Base-by-base conservation (phyloP, 2,113 vertebrate species). In the Xiphophorus maculatus region DNA sequence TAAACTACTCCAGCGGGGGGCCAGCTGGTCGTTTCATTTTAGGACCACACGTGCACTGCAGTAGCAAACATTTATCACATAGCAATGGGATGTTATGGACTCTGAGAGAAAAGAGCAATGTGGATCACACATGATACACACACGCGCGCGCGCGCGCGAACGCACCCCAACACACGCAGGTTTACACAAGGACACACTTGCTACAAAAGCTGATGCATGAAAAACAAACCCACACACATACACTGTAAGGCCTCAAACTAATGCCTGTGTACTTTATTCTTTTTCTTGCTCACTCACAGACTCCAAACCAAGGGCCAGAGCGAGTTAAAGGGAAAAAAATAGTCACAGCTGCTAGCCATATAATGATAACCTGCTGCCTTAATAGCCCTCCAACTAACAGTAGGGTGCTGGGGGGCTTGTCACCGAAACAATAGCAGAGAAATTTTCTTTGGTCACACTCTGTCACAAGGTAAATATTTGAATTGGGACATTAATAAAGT, bases 311-410 rank as follows among this genome's bases (percentile, higher is more conserved):
- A 71, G 71, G 81, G 70, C 48, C 71, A 44, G 64, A 62, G 69
- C 54, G 71, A 84, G 82, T 67, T 76, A 28, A 82, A 89, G 87
- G 42, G 17, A 82, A 90, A 89, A 71, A 89, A 92, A 92, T 78
- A 88, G 78, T 63, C 69, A 25, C 84, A 87, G 85, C 82, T 85
- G 89, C 81, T 70, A 63, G 86, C 78, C 74, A 76, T 83, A 69
- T 91, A 93, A 93, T 90, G 90, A 86, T 79, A 87, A 82, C 87
- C 87, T 84, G 82, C 88, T 84, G 87, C 79, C 77, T 77, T 88
- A 89, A 90, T 83, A 71, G 82, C 72, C 68, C 81, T 76, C 87
- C 19, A 71, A 88, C 78, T 78, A 79, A 85, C 87, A 87, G 63
- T 77, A 54, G 83, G 74, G 79, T 81, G 88, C 87, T 88, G 86